Evolutionary conservation across 2,797 vertebrate species (phyloP).

Genomic region (Lepilemur ruficaudatus): DNA sequence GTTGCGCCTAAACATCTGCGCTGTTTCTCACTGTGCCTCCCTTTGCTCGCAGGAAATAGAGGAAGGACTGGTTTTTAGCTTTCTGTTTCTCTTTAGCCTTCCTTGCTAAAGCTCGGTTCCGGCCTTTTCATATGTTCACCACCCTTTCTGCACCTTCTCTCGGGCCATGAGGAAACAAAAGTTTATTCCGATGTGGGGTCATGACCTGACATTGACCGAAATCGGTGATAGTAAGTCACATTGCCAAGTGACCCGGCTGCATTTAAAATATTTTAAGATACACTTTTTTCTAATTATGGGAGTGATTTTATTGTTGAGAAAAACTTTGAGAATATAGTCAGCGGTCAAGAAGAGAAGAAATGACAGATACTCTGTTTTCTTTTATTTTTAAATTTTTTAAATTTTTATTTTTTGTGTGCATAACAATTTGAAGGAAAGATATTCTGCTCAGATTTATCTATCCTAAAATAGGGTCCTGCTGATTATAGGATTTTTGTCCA

Average conservation of each 20-base stretch:
- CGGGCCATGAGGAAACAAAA: not conserved
- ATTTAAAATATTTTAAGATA: not conserved
- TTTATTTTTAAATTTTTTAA: too few relatives aligned
- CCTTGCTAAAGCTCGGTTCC: not conserved
- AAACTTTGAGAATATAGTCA: not conserved
- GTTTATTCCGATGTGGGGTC: constrained; percentile 3
- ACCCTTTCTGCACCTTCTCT: not conserved
- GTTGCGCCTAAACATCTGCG: not conserved
- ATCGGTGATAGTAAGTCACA: not conserved
- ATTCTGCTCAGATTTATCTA: not conserved
- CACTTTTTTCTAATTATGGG: not conserved
- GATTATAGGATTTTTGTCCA: not conserved
- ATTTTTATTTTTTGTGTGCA: too few relatives aligned
- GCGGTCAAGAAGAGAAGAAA: not conserved
- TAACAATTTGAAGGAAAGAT: not conserved
- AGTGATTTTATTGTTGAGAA: constrained; percentile 32
- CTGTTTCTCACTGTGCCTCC: not conserved
- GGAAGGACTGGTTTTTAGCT: not conserved
- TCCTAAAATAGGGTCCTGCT: not conserved
- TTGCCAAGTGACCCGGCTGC: not conserved
- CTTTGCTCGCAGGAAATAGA: not conserved
- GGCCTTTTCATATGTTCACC: not conserved
- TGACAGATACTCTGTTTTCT: not conserved
- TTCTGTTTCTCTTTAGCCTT: constrained; percentile 10
- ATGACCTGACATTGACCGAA: constrained; percentile 15